Evolutionary conservation across 2,888 invertebrate species (phyloP), one percentile per base, ranked within the genome.

Genomic region (Eupsilia transversa): DNA sequence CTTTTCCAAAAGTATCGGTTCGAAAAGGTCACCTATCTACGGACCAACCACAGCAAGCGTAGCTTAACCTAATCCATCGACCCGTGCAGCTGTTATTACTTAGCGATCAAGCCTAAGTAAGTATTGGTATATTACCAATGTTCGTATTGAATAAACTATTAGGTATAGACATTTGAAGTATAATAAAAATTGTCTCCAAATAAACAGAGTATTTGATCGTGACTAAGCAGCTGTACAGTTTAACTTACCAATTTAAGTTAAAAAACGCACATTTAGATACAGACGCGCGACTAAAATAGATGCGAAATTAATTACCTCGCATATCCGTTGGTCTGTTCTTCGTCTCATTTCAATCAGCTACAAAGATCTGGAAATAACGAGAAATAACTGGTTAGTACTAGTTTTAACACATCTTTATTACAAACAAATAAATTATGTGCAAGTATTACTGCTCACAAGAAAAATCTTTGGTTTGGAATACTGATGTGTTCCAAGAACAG

Each of bases 281-380:
- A 41, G 17, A 1, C 12, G n/a, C 1, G 10, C 20, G 10, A 41
- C 20, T 35, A 38, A 75, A 77, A 74, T 76, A 77, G 33, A 49
- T 23, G 27, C 20, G 76, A 75, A 82, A 72, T 67, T 74, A 88
- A 89, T 91, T 78, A 94, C 94, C 91, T 93, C 88, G 92, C 93
- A 93, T 93, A 90, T 89, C 92, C 91, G 89, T 84, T 85, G 87
- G 72, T 87, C 78, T 77, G 86, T 80, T 81, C 83, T 87, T 81
- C 86, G 85, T 89, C 85, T 91, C 91, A 92, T 91, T 86, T 88
- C 88, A 89, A 75, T 80, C 77, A 66, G 66, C 74, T 80, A 75
- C 82, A 85, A 82, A 89, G 89, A 94, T 94, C 94, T 94, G 94
- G 23, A 94, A 94, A 82, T 81, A 91, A 84, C 63, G 3, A 84